Evolutionary conservation across 2,113 vertebrate species (phyloP).

Genomic region (Tachuris rubrigastra): DNA sequence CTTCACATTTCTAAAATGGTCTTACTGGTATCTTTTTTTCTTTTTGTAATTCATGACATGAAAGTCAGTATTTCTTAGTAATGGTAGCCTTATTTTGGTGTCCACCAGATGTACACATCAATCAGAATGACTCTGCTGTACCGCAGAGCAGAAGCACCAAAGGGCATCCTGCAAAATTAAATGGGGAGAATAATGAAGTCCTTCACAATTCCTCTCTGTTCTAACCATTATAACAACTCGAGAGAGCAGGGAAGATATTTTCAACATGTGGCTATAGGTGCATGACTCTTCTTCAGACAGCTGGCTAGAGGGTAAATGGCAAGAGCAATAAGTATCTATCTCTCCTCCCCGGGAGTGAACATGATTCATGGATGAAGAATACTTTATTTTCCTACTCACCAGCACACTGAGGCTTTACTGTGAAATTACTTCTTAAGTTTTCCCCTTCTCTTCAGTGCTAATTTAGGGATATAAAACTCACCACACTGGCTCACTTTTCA

Average conservation of each 20-base stretch:
- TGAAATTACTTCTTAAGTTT: slow-evolving; percentile 18
- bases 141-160: background rate
- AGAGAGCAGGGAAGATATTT: slow-evolving; percentile 32
- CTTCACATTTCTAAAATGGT: background rate
- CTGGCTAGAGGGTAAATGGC: slow-evolving; percentile 49
- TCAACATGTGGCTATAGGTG: slow-evolving; percentile 29
- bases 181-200: slow-evolving; percentile 44
- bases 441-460: background rate
- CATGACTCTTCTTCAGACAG: slow-evolving; percentile 56
- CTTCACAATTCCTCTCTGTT: slow-evolving; percentile 5
- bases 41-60: background rate
- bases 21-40: background rate
- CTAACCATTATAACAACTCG: background rate
- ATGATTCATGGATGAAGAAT: slow-evolving; percentile 47
- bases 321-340: slow-evolving; percentile 27
- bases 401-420: slow-evolving; percentile 11
- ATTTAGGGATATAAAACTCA: slow-evolving; percentile 42
- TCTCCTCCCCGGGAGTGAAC: background rate
- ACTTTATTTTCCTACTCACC: slow-evolving; percentile 40
- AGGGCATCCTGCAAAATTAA: slow-evolving; percentile 59
- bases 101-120: background rate
- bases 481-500: slow-evolving; percentile 53
- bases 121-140: slow-evolving; percentile 1
- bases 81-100: background rate
- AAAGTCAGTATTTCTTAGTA: background rate